A percentile compares a stretch with the other conserved stretches of the same genome.
These are phyloP conservation scores for Phyllotreta striolata DNA, from an alignment of 2,888 invertebrate species.

Conservation along the genomic window DNA sequence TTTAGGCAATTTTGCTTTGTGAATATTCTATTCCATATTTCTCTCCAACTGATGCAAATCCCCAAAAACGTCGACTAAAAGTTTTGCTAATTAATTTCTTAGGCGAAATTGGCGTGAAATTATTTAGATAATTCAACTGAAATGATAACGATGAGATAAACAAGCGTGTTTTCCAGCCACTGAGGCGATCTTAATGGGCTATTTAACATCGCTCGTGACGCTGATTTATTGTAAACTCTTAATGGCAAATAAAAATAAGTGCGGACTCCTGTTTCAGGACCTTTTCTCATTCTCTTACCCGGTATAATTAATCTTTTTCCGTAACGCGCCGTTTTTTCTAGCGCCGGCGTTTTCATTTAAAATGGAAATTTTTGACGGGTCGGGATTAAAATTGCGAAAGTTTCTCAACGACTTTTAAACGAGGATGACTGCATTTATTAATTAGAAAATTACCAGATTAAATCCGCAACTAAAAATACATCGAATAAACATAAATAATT, in stretches of 20 bases:
- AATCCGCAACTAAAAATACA: no score
- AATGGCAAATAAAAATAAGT: slow-evolving; percentile 61
- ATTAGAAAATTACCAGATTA: slow-evolving; percentile 32
- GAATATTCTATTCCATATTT: no score
- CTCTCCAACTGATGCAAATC: no score
- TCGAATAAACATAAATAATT: no score
- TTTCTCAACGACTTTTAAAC: slow-evolving; percentile 12
- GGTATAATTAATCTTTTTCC: slow-evolving; percentile 52
- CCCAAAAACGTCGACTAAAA: no score
- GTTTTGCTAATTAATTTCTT: no score
- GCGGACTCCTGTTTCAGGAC: slow-evolving; percentile 57
- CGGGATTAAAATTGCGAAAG: slow-evolving; percentile 5
- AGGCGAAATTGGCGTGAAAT: no score
- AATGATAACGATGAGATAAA: no score
- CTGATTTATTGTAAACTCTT: slow-evolving; percentile 57
- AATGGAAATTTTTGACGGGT: slow-evolving; percentile 16
- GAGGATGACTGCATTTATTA: slow-evolving; percentile 5
- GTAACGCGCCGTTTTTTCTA: slow-evolving; percentile 2
- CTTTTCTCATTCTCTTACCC: slow-evolving; percentile 44
- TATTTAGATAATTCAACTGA: no score
- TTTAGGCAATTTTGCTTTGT: no score
- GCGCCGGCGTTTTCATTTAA: slow-evolving; percentile 9
- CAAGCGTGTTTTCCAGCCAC: not conserved
- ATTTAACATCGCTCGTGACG: slow-evolving; percentile 40
- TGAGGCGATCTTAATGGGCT: slow-evolving; percentile 15